A percentile compares a stretch with the other conserved stretches of the same genome.
These are phyloP conservation scores for Casuarius casuarius DNA, from an alignment of 2,113 vertebrate species.

Conservation along the genomic window DNA sequence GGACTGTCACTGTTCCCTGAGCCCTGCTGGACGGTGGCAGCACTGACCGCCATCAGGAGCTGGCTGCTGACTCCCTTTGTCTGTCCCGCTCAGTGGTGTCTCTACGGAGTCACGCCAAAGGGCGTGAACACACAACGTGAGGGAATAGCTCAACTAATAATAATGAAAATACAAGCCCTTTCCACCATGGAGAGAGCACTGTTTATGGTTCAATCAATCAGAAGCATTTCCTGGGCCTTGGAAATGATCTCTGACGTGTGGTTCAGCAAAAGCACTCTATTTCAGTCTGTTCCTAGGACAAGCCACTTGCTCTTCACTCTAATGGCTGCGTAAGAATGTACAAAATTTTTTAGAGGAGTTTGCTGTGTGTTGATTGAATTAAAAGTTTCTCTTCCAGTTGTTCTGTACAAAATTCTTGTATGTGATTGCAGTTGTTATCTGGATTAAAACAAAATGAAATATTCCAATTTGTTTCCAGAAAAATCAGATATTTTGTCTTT, in stretches of 20 bases:
- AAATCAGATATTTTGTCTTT: neutral
- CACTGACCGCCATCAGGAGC: neutral
- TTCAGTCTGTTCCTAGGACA: neutral
- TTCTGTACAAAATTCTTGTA: neutral
- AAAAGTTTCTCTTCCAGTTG: neutral
- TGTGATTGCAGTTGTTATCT: neutral
- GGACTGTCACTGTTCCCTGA: fast-evolving
- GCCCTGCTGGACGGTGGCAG: neutral
- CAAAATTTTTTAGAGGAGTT: neutral
- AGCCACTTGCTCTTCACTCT: neutral
- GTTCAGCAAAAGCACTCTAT: neutral
- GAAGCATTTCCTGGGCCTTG: neutral
- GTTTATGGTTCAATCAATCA: neutral
- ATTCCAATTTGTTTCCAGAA: neutral
- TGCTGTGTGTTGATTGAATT: neutral
- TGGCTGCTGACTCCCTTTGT: neutral
- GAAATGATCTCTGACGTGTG: neutral
- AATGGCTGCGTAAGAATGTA: neutral
- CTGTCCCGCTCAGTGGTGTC: fast-evolving
- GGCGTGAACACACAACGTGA: fast-evolving
- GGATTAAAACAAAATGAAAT: neutral
- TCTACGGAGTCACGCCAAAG: neutral
- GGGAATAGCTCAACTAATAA: neutral
- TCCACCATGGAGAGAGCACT: neutral
- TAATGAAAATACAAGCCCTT: neutral